Conservation (phyloP, 1,140 invertebrate species). For the Monochamus saltuarius region DNA sequence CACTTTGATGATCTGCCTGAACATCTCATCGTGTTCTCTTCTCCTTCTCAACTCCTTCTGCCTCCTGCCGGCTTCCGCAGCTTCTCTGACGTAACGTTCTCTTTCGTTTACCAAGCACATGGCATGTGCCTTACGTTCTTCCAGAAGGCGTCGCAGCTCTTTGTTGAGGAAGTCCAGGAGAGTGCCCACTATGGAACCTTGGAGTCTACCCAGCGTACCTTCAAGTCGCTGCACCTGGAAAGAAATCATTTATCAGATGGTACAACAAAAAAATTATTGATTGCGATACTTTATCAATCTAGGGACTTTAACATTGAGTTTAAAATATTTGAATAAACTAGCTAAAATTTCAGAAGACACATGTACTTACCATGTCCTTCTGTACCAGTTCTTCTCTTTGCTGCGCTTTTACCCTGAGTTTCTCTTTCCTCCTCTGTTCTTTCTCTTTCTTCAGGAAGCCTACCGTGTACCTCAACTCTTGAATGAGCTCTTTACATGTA, state of each 20-base stretch:
- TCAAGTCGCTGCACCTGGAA: slow-evolving; percentile 48
- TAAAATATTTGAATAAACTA: no score
- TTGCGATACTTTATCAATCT: no score
- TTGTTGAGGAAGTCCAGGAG: slow-evolving; percentile 74
- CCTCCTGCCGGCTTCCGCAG: slow-evolving; percentile 67
- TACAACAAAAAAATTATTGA: no score
- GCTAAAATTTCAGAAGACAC: no score
- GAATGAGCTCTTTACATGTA: slow-evolving; percentile 65
- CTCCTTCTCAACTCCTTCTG: slow-evolving; percentile 67
- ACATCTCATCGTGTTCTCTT: slow-evolving; percentile 74
- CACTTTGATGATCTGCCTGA: slow-evolving; percentile 59
- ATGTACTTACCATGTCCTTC: slow-evolving; percentile 27
- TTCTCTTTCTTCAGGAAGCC: slow-evolving; percentile 59
- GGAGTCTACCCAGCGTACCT: slow-evolving; percentile 59
- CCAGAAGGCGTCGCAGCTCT: slow-evolving; percentile 68
- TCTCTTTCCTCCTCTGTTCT: slow-evolving; percentile 53
- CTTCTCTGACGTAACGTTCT: slow-evolving; percentile 67
- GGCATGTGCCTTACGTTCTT: slow-evolving; percentile 71
- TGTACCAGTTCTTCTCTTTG: slow-evolving; percentile 47
- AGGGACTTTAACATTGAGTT: no score
- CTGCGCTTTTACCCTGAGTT: slow-evolving; percentile 52
- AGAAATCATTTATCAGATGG: no score
- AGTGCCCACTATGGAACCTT: slow-evolving; percentile 64
- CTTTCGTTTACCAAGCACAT: slow-evolving; percentile 68
- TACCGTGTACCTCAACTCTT: slow-evolving; percentile 66